These are phyloP conservation scores for Eumaeus atala DNA, from an alignment of 1,140 invertebrate species.

Conservation along the genomic window DNA sequence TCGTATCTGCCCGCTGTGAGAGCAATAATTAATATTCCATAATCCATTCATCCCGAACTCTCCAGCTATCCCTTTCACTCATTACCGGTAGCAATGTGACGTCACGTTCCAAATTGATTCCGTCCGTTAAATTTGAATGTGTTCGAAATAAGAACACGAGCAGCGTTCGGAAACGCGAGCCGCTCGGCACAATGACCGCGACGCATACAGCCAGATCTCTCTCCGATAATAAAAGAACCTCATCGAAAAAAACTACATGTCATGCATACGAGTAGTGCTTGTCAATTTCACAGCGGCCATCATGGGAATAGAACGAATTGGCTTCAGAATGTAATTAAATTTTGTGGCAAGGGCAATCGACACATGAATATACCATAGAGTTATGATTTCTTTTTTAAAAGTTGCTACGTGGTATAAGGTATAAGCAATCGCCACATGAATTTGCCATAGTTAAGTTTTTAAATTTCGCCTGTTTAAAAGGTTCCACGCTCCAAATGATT, in stretches of 20 bases:
- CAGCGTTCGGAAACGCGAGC: slow-evolving; percentile 37
- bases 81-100: slow-evolving; percentile 53
- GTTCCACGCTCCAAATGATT: slow-evolving; percentile 35
- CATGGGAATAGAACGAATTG: slow-evolving; percentile 56
- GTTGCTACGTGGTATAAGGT: neutral
- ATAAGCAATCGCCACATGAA: slow-evolving; percentile 48
- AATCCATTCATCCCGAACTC: slow-evolving; percentile 55
- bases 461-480: slow-evolving; percentile 24
- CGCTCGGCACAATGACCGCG: slow-evolving; percentile 54
- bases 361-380: slow-evolving; percentile 37
- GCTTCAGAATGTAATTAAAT: slow-evolving; percentile 69
- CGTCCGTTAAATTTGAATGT: slow-evolving; percentile 67
- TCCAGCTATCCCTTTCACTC: slow-evolving; percentile 48
- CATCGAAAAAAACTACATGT: slow-evolving; percentile 65
- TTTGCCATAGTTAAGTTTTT: slow-evolving; percentile 42
- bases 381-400: neutral
- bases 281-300: slow-evolving; percentile 64
- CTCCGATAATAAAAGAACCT: slow-evolving; percentile 62
- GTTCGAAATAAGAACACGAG: slow-evolving; percentile 61
- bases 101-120: slow-evolving; percentile 58
- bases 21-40: slow-evolving; percentile 66
- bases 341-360: slow-evolving; percentile 47
- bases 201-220: slow-evolving; percentile 59
- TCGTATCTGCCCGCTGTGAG: slow-evolving; percentile 56
- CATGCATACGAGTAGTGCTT: slow-evolving; percentile 58